These are phyloP conservation scores for Ashinkailepas kermadecensis DNA, from an alignment of 2,888 invertebrate genomes.

Conservation along the genomic window DNA sequence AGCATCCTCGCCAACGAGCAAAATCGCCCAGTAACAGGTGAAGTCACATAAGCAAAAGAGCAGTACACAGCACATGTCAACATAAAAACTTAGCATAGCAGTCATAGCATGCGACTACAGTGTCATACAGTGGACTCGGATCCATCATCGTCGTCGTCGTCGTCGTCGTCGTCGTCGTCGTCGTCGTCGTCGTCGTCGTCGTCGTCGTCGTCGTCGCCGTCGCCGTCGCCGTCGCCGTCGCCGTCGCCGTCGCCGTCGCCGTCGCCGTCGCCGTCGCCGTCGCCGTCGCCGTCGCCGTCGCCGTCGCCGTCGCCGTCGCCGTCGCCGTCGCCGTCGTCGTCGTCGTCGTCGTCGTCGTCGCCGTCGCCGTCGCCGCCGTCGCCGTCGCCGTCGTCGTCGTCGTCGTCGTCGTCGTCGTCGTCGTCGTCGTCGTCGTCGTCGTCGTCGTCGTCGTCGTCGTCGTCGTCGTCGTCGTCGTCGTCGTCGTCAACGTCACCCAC, in stretches of 20 bases:
- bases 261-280: conserved; percentile 36
- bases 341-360: conserved; percentile 14
- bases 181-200: conserved; percentile 25
- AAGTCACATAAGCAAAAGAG: no score
- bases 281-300: conserved; percentile 36
- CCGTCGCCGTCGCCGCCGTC: conserved; percentile 20
- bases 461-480: conserved; percentile 28
- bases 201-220: conserved; percentile 24
- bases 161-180: conserved; percentile 25
- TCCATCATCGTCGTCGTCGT: conserved; percentile 23
- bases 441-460: conserved; percentile 29
- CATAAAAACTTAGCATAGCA: no score
- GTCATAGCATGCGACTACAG: no score
- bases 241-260: conserved; percentile 36
- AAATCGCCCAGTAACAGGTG: no score
- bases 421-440: conserved; percentile 31
- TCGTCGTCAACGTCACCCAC: conserved; percentile 1
- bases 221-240: conserved; percentile 35
- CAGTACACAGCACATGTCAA: no score
- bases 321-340: conserved; percentile 14
- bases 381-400: conserved; percentile 30
- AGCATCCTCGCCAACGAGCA: no score
- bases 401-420: conserved; percentile 30
- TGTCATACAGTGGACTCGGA: no score
- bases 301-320: background rate